phyloP scores from a whole-genome alignment of 2,888 invertebrate genomes.

The Heliconius aoede region DNA sequence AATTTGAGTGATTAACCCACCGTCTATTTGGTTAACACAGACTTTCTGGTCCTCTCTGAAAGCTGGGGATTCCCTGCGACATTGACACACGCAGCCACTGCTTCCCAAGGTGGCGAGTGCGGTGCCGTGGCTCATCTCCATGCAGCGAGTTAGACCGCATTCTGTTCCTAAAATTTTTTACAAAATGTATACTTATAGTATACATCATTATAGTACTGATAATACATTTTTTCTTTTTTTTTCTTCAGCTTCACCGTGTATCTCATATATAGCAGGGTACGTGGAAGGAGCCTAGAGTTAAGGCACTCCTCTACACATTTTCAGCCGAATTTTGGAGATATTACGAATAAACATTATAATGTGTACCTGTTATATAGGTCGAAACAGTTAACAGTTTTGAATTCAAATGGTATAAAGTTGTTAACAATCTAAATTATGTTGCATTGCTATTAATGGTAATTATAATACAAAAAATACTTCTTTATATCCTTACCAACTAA shows the following conservation, averaged over 20 bases:
- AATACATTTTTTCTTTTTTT: too few species aligned
- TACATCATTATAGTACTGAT: not conserved
- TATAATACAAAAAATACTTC: not conserved
- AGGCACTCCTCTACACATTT: too few species aligned
- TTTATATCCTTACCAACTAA: constrained; percentile 71
- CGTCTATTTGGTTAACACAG: constrained; percentile 89
- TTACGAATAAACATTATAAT: too few species aligned
- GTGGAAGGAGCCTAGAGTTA: not conserved
- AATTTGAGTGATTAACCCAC: constrained; percentile 70
- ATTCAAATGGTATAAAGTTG: too few species aligned
- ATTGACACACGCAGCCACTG: constrained; percentile 86
- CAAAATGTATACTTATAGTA: not conserved
- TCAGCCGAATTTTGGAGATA: too few species aligned
- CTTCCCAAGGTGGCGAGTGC: constrained; percentile 75
- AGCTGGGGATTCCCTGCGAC: constrained; percentile 86
- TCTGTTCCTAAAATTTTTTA: constrained; percentile 69
- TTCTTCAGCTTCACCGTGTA: not conserved
- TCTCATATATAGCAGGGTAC: not conserved
- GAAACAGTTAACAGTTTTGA: too few species aligned
- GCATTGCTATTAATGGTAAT: too few species aligned
- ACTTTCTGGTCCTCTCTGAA: constrained; percentile 89
- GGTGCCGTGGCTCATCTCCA: constrained; percentile 87
- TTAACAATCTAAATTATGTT: too few species aligned
- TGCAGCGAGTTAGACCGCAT: constrained; percentile 86
- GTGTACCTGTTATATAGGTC: too few species aligned